These are phyloP conservation scores for Apostichopus californicus DNA, from an alignment of 35 echinoderm and acorn worm genomes.

Conservation along the genomic window DNA sequence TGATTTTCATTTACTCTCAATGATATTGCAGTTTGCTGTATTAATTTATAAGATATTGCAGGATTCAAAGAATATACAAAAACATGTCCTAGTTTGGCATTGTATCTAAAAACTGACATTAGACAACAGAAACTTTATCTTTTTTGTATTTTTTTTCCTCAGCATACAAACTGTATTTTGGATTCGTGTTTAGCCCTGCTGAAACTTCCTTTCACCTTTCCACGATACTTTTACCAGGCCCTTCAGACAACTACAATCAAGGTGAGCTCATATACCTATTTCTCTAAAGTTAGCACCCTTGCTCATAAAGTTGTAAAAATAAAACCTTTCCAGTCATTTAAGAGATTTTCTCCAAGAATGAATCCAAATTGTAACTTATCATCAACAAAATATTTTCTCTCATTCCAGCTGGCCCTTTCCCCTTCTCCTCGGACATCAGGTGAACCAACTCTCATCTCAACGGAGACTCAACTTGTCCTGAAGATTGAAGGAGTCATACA, in stretches of 20 bases:
- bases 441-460: slow-evolving; percentile 77
- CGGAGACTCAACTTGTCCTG: slow-evolving; percentile 82
- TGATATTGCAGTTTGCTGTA: background rate
- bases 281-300: background rate
- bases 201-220: slow-evolving; percentile 80
- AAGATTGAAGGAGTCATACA: slow-evolving; percentile 99
- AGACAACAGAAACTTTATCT: background rate
- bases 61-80: too few relatives aligned
- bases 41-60: too few relatives aligned
- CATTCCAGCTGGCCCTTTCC: slow-evolving; percentile 84
- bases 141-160: background rate
- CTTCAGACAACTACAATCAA: slow-evolving; percentile 98
- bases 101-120: too few relatives aligned
- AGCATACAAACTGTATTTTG: slow-evolving; percentile 85
- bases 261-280: slow-evolving; percentile 37
- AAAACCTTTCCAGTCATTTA: too few relatives aligned
- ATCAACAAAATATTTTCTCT: slow-evolving; percentile 11
- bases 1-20: too few relatives aligned
- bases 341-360: background rate
- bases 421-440: slow-evolving; percentile 73
- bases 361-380: too few relatives aligned
- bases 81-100: too few relatives aligned
- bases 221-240: slow-evolving; percentile 93
- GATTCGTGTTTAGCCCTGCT: slow-evolving; percentile 73
- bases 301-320: too few relatives aligned